These are phyloP conservation scores for Bombus balteatus DNA, from an alignment of 1,140 invertebrate species.

Conservation along the genomic window DNA sequence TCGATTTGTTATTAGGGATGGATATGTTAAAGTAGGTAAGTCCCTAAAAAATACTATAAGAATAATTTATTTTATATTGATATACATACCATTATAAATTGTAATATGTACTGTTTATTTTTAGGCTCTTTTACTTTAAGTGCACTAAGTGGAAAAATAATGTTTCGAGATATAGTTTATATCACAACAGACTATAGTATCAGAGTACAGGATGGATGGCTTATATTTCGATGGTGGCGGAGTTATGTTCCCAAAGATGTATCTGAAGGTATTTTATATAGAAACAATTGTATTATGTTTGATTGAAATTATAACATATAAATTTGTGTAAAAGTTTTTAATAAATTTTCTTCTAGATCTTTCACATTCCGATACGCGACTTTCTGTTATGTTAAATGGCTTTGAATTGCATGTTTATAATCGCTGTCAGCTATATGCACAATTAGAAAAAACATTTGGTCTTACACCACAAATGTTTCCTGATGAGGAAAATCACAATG, in stretches of 20 bases:
- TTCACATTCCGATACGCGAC: slow-evolving; percentile 96
- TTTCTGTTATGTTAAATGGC: slow-evolving; percentile 97
- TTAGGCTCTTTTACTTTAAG: slow-evolving; percentile 96
- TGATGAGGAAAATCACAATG: slow-evolving; percentile 76
- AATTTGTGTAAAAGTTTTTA: background rate
- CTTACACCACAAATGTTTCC: slow-evolving; percentile 90
- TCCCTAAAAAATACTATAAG: background rate
- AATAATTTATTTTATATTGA: background rate
- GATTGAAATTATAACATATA: slow-evolving; percentile 6
- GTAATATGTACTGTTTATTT: slow-evolving; percentile 67
- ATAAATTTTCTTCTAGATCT: slow-evolving; percentile 88
- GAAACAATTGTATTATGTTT: background rate
- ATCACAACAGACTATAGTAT: slow-evolving; percentile 97
- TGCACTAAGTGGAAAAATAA: slow-evolving; percentile 98
- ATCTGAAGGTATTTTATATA: slow-evolving; percentile 89
- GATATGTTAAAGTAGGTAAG: slow-evolving; percentile 95
- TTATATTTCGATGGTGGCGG: slow-evolving; percentile 98
- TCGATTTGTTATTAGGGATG: slow-evolving; percentile 91
- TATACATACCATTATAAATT: slow-evolving; percentile 16
- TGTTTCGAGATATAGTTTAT: slow-evolving; percentile 98
- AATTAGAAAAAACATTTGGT: slow-evolving; percentile 95
- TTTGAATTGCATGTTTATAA: slow-evolving; percentile 99
- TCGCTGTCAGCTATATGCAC: slow-evolving; percentile 93
- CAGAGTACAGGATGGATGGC: slow-evolving; percentile 97
- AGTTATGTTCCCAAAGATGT: slow-evolving; percentile 97